Percentiles rank a stretch among this genome's conserved stretches.
Conservation (phyloP, 1,140 invertebrate genomes). For the silkworm (Bombyx mori) region DNA sequence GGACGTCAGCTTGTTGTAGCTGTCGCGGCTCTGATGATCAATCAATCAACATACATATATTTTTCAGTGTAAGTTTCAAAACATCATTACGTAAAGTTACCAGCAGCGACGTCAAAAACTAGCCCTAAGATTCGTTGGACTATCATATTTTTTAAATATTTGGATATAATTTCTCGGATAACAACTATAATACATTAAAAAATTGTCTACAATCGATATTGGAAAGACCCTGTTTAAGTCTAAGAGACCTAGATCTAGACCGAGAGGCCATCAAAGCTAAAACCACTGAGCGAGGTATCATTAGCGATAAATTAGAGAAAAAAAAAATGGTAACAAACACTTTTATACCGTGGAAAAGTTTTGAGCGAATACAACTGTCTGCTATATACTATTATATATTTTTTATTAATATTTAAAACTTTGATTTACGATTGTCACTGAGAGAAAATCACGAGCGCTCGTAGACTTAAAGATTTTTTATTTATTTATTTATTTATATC, state of each 20-base stretch:
- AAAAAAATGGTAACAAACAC: conserved; percentile 16
- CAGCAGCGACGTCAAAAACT: background rate
- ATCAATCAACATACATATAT: too few species aligned
- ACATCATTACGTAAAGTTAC: background rate
- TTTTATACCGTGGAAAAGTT: conserved; percentile 5
- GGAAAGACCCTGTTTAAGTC: conserved; percentile 53
- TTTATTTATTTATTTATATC: too few species aligned
- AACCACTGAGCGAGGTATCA: conserved; percentile 41
- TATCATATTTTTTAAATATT: conserved; percentile 19
- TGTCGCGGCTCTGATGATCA: too few species aligned
- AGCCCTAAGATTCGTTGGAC: conserved; percentile 26
- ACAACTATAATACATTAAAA: conserved; percentile 21
- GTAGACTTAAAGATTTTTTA: too few species aligned
- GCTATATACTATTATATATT: too few species aligned
- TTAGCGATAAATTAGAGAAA: conserved; percentile 12
- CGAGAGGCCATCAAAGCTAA: background rate
- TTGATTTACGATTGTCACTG: too few species aligned
- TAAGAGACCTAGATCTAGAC: conserved; percentile 27
- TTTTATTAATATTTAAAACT: too few species aligned
- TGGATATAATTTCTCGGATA: conserved; percentile 45
- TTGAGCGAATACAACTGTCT: background rate
- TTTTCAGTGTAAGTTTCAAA: too few species aligned
- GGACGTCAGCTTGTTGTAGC: too few species aligned
- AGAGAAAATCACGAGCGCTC: too few species aligned
- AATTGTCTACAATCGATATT: conserved; percentile 43